Evolutionary conservation across 2,797 vertebrate genomes (phyloP), one percentile per base, ranked within the genome.

Genomic region (Lepus townsendii): DNA sequence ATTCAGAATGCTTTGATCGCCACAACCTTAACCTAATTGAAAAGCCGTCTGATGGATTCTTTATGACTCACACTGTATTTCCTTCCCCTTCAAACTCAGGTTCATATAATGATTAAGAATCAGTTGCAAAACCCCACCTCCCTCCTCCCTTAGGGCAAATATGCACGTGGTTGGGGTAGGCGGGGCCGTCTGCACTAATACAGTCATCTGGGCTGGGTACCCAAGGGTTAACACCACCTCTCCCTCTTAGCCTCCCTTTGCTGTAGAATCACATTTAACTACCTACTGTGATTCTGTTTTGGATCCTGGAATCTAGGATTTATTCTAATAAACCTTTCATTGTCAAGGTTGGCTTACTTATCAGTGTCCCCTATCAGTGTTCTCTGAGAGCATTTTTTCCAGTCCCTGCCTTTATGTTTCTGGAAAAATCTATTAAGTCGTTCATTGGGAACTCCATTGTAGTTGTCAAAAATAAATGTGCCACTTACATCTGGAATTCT

Each of bases 331-430:
- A 47, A 47, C 42, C n/a, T 60, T 75, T 82, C 47, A 63, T 27
- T 72, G 76, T 52, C 27, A 66, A 84, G 47, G 13, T 83, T 79
- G 86, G 22, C 95, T 94, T 83, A 80, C 63, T 52, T 86, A 35
- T 87, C 77, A 84, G 69, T 38, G 8, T 57, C 11, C 19, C 68
- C 77, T 92, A 83, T 68, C 24, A 24, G 47, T 79, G 54, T 68
- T 91, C 65, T 83, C 77, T 88, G 83, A 84, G 77, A 85, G 71
- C 47, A 47, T 83, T 84, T 92, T 92, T 71, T 52, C 84, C 65
- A 89, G 57, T 30, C 32, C 73, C 76, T 84, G 63, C 52, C n/a
- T 93, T 90, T 68, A 57, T 92, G 75, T 90, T 87, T 50, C 32
- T 95, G 77, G 76, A 86, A 95, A 82, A 71, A 16, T 84, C 3